These are phyloP conservation scores for Halcyon smyrnensis DNA, from an alignment of 2,797 vertebrate genomes.

Conservation along the genomic window DNA sequence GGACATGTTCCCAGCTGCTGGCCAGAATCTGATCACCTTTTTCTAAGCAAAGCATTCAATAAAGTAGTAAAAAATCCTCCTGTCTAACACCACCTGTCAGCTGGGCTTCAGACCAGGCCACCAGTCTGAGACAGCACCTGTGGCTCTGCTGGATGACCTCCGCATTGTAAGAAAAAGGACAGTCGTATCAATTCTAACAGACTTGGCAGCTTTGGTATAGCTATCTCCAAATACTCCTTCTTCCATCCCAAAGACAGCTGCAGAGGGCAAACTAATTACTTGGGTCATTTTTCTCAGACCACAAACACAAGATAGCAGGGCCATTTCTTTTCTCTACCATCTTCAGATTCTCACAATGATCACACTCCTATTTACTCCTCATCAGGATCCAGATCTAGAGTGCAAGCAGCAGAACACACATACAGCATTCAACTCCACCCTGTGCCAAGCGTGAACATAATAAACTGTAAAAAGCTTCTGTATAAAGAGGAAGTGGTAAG, in stretches of 20 bases:
- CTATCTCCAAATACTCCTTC: not conserved
- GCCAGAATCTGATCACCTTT: not conserved
- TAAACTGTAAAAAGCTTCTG: not conserved
- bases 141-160: not conserved
- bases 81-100: conserved; percentile 3
- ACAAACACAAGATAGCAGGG: fast-evolving
- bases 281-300: not conserved
- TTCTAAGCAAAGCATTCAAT: not conserved
- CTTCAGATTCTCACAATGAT: not conserved
- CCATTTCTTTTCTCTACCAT: not conserved
- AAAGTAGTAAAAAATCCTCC: not conserved
- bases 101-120: conserved; percentile 16
- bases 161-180: not conserved
- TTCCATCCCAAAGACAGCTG: not conserved
- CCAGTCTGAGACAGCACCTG: not conserved
- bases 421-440: not conserved
- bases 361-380: not conserved
- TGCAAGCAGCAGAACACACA: not conserved
- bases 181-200: not conserved
- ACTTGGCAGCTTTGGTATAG: not conserved
- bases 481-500: not conserved
- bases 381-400: not conserved
- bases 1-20: not conserved
- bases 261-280: not conserved
- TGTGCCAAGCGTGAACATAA: fast-evolving